phyloP scores from a whole-genome alignment of 2,113 vertebrate species.

The Illadopsis cleaveri region DNA sequence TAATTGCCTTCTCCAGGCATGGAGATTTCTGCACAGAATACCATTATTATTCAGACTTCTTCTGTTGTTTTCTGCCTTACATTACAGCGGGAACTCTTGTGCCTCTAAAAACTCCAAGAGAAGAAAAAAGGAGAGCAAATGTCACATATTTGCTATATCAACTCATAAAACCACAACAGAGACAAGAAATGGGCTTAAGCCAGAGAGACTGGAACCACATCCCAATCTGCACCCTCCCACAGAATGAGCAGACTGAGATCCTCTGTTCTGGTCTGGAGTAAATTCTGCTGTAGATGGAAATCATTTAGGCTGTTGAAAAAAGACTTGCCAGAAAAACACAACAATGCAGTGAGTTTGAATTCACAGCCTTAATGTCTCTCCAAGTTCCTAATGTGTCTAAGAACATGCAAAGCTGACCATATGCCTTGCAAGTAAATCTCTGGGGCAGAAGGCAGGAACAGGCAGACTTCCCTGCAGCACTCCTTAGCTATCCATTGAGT shows the following conservation, averaged over 20 bases:
- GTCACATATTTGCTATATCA: constrained; percentile 67
- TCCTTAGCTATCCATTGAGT: neutral
- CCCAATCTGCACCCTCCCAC: constrained; percentile 17
- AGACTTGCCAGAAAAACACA: constrained; percentile 35
- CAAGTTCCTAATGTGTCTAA: neutral
- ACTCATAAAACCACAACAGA: constrained; percentile 67
- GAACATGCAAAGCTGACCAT: neutral
- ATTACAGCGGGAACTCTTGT: neutral
- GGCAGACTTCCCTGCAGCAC: neutral
- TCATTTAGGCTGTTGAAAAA: neutral
- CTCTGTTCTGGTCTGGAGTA: constrained; percentile 59
- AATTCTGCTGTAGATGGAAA: constrained; percentile 43
- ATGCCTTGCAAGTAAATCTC: neutral
- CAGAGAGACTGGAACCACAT: constrained; percentile 39
- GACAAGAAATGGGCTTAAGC: constrained; percentile 46
- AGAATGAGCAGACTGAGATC: constrained; percentile 46
- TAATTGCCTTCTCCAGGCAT: neutral
- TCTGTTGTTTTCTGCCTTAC: constrained; percentile 21
- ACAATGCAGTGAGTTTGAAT: neutral
- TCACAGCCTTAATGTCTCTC: neutral
- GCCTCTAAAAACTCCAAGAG: constrained; percentile 21
- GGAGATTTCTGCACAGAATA: constrained; percentile 15
- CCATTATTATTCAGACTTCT: neutral
- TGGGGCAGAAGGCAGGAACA: neutral
- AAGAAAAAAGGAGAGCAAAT: constrained; percentile 57